A percentile compares a stretch with the other conserved stretches of the same genome.
These are phyloP conservation scores for Diabrotica undecimpunctata DNA, from an alignment of 1,140 invertebrate genomes.

Conservation along the genomic window DNA sequence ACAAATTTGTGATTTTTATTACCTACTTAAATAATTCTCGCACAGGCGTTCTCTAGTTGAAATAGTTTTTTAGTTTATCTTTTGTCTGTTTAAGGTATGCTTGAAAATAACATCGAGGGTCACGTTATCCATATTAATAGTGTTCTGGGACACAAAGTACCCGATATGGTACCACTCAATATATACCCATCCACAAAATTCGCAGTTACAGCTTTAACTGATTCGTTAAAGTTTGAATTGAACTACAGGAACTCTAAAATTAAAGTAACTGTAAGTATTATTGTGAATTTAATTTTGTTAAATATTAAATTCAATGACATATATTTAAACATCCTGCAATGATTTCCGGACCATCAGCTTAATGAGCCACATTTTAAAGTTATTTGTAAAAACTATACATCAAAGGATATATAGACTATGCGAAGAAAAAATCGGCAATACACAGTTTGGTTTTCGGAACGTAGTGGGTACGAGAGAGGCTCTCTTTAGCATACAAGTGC, in stretches of 20 bases:
- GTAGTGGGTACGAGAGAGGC: no score
- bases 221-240: conserved; percentile 16
- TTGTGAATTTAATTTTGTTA: neutral
- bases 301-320: no score
- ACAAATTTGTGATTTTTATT: neutral
- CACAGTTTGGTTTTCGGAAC: no score
- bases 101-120: conserved; percentile 55
- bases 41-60: conserved; percentile 18
- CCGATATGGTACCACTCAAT: conserved; percentile 34
- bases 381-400: no score
- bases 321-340: no score
- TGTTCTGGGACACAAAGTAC: conserved; percentile 46
- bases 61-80: no score
- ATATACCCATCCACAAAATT: conserved; percentile 24
- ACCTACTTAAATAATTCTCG: neutral
- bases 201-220: conserved; percentile 21
- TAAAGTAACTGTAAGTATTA: conserved; percentile 22
- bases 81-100: conserved; percentile 55
- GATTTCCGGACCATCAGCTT: no score
- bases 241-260: conserved; percentile 15
- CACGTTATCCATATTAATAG: conserved; percentile 64
- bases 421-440: no score
- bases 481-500: no score
- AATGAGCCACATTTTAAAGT: no score
- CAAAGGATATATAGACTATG: no score